Base-by-base conservation (phyloP, 2,888 invertebrate genomes). In the Hydriomena furcata region DNA sequence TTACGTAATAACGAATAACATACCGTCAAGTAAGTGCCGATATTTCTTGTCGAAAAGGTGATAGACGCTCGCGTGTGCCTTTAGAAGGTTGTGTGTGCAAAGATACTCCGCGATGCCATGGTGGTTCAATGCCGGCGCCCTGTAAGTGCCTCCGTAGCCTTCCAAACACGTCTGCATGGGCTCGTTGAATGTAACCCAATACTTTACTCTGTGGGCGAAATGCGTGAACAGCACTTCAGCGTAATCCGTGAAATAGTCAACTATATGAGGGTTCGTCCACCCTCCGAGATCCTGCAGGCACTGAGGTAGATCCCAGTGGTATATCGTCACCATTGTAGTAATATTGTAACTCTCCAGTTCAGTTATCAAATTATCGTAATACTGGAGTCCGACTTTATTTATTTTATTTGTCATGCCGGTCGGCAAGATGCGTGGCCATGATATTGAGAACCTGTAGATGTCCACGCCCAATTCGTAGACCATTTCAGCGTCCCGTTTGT, bases 101-200 rank as follows among this genome's bases (percentile, higher is more conserved):
- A 93, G 77, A 70, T 96, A 96, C 53, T 92, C 91, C 0, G 93
- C 94, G 35, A 92, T 84, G 1, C 93, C 93, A 1, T 92, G 92
- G 8, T 91, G 91, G 61, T 92, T 90, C 52, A 92, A 74, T 0
- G 91, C 89, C 0, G 93, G 93, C 0, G 93, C 93, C 76, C 93
- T 82, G 64, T 91, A 92, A 24, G 91, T 91, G 13, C 91, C 91
- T 1, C 93, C 93, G 60, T 93, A 93, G 1, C 91, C 91, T 57
- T 83, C 82, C 51, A 87, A 73, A 63, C 92, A 92, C 31, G 91
- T 88, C 62, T 91, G 85, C 83, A 89, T 91, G 1, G 95, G 95
- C 70, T 96, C 96, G 71, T 96, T 96, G 59, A 96, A 92, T 0
- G 96, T 96, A 7, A 94, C 92, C 95, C 96, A 96, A 52, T 91